Conservation (phyloP, 2,888 invertebrate genomes). For the Nyleta sp. region DNA sequence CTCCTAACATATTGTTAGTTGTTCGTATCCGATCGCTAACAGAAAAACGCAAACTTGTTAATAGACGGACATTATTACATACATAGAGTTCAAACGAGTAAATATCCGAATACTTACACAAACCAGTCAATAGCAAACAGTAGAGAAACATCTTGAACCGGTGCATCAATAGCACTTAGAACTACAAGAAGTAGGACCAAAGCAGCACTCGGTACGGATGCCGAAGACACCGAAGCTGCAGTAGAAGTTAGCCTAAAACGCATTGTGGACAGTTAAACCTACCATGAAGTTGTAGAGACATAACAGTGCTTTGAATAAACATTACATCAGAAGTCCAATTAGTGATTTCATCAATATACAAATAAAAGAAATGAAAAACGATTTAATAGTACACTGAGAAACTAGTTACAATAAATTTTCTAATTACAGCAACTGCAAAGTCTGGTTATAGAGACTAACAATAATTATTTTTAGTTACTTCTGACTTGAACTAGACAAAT, state of each 20-base stretch:
- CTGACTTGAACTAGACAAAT: no score
- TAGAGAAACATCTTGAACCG: constrained; percentile 91
- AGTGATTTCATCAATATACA: no score
- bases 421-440: no score
- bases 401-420: no score
- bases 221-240: constrained; percentile 94
- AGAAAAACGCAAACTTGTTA: constrained; percentile 18
- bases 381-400: no score
- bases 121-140: constrained; percentile 96
- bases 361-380: no score
- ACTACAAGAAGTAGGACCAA: constrained; percentile 92
- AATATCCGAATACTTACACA: constrained; percentile 86
- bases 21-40: constrained; percentile 92
- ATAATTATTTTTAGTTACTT: no score
- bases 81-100: neutral
- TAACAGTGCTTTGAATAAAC: no score
- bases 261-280: no score
- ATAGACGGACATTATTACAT: neutral
- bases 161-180: constrained; percentile 91
- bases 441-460: no score
- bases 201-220: constrained; percentile 94
- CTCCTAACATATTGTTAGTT: constrained; percentile 94
- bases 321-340: no score
- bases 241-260: constrained; percentile 89
- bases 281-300: no score